Evolutionary conservation across 2,113 vertebrate species (phyloP).

Genomic region (Shinisaurus crocodilurus): DNA sequence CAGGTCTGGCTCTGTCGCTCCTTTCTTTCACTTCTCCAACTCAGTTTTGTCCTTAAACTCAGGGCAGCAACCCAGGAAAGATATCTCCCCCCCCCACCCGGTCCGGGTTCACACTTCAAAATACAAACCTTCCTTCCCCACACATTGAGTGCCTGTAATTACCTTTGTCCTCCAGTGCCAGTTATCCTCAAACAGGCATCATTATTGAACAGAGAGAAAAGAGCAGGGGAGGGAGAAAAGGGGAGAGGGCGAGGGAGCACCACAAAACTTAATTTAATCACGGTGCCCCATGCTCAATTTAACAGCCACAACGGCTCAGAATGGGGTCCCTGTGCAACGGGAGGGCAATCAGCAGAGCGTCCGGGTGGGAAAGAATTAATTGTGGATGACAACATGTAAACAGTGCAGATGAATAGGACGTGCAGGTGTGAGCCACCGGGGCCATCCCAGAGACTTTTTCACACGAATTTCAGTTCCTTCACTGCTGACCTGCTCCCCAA

Average conservation of each 20-base stretch:
- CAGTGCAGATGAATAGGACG: conserved; percentile 82
- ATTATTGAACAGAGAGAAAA: conserved; percentile 70
- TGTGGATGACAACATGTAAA: conserved; percentile 86
- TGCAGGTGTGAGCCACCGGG: conserved; percentile 84
- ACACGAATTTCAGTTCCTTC: conserved; percentile 77
- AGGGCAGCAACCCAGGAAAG: conserved; percentile 43
- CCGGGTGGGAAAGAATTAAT: conserved; percentile 85
- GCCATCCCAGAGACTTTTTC: conserved; percentile 78
- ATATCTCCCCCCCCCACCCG: neutral
- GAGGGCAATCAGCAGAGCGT: conserved; percentile 77
- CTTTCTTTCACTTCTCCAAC: neutral
- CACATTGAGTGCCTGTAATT: conserved; percentile 73
- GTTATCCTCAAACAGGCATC: conserved; percentile 72
- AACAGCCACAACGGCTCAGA: conserved; percentile 85
- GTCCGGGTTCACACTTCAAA: conserved; percentile 65
- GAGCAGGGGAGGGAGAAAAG: conserved; percentile 41
- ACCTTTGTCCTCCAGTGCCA: conserved; percentile 76
- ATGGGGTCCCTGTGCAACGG: conserved; percentile 80
- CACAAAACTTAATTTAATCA: conserved; percentile 83
- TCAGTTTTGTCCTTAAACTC: neutral
- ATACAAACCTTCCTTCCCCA: conserved; percentile 65
- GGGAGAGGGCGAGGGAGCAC: conserved; percentile 51
- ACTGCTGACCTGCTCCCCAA: conserved; percentile 77
- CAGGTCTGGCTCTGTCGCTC: neutral
- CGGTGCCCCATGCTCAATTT: conserved; percentile 85